A percentile compares a stretch with the other conserved stretches of the same genome.
Conservation (phyloP, 2,888 invertebrate species). For the Podabrus alpinus region DNA sequence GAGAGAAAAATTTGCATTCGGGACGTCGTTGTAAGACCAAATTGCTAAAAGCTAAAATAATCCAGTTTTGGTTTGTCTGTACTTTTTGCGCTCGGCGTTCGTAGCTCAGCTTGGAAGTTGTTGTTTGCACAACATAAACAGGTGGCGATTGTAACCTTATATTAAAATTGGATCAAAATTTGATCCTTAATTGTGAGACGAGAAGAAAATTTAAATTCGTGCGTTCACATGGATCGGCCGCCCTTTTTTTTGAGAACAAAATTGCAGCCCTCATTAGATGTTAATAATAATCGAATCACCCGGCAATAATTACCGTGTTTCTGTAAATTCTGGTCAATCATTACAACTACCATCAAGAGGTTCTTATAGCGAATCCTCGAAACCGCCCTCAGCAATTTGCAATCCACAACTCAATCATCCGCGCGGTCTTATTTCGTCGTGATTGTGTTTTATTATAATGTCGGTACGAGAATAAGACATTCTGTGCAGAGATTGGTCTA, state of each 20-base stretch:
- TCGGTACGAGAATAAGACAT: conserved; percentile 56
- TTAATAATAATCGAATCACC: not conserved
- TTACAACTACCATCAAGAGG: conserved; percentile 22
- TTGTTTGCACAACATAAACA: conserved; percentile 40
- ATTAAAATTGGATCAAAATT: conserved; percentile 51
- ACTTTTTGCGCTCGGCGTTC: conserved; percentile 28
- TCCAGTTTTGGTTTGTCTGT: conserved; percentile 35
- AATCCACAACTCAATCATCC: conserved; percentile 56
- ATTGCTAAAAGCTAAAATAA: conserved; percentile 31
- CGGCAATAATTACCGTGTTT: not conserved
- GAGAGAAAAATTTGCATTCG: conserved; percentile 31
- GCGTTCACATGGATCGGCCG: not conserved
- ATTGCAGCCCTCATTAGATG: not conserved
- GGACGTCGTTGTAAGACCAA: conserved; percentile 12
- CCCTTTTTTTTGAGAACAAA: not conserved
- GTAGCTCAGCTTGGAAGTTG: conserved; percentile 33
- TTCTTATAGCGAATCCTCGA: conserved; percentile 41
- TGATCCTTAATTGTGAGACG: conserved; percentile 42
- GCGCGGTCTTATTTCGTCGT: conserved; percentile 53
- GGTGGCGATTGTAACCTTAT: conserved; percentile 50
- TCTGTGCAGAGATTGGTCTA: conserved; percentile 57
- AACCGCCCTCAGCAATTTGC: conserved; percentile 47
- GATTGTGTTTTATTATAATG: conserved; percentile 56
- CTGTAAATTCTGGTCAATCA: conserved; percentile 25
- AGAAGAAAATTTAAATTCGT: conserved; percentile 3